These are phyloP conservation scores for Xanthorhoe designata DNA, from an alignment of 2,888 invertebrate species.

Conservation along the genomic window DNA sequence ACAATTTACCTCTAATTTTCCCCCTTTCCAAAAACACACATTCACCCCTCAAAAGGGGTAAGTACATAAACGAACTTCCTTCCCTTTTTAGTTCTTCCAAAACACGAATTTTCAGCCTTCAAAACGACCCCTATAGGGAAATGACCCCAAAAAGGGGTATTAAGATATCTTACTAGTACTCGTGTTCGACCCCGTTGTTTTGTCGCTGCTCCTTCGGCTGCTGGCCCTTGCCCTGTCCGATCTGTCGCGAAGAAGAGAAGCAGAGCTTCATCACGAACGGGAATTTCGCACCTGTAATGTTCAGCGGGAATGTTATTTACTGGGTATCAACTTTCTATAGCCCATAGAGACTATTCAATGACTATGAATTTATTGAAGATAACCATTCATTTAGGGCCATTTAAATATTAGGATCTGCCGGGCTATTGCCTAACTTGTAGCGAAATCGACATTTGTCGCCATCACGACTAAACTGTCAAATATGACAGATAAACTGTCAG, in stretches of 20 bases:
- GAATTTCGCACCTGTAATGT: conserved; percentile 95
- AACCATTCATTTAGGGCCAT: too few relatives aligned
- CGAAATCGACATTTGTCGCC: too few relatives aligned
- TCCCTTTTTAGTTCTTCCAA: not conserved
- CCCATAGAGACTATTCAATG: too few relatives aligned
- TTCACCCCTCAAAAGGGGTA: not conserved
- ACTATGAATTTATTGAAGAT: not conserved
- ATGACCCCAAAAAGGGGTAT: conserved; percentile 6
- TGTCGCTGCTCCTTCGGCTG: conserved; percentile 64
- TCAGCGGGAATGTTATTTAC: conserved; percentile 7
- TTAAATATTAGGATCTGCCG: too few relatives aligned
- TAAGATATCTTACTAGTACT: conserved; percentile 75
- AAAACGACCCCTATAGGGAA: not conserved
- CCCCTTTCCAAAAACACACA: too few relatives aligned
- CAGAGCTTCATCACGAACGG: conserved; percentile 99
- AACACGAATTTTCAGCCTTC: conserved; percentile 18
- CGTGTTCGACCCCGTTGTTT: conserved; percentile 76
- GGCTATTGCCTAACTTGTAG: too few relatives aligned
- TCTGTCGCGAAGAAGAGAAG: conserved; percentile 92
- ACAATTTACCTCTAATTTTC: too few relatives aligned
- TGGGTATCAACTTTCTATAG: not conserved
- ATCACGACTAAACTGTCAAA: too few relatives aligned
- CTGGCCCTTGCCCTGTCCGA: conserved; percentile 80
- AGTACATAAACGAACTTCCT: not conserved
- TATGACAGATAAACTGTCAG: too few relatives aligned